phyloP scores from a whole-genome alignment of 2,113 vertebrate species.

The Paraplagusia blochii region DNA sequence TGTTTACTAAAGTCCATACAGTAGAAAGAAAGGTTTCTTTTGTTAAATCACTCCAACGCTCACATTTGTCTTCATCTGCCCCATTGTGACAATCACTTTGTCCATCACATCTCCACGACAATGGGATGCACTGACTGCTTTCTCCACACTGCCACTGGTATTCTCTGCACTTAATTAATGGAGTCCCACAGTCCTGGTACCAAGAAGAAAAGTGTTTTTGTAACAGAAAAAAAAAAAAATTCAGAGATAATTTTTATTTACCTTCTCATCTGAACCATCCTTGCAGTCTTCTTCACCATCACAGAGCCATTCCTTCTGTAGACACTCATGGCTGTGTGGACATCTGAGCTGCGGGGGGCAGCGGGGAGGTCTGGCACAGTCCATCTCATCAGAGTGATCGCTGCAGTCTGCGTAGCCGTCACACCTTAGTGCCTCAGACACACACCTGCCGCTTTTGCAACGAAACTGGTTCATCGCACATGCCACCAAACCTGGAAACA shows the following conservation, averaged over 20 bases:
- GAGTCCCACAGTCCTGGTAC: constrained; percentile 69
- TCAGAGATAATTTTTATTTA: constrained; percentile 24
- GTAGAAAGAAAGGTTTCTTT: too few species aligned
- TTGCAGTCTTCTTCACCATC: constrained; percentile 83
- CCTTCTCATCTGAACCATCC: constrained; percentile 86
- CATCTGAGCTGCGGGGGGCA: constrained; percentile 76
- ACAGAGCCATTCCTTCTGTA: constrained; percentile 84
- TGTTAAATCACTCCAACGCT: constrained; percentile 36
- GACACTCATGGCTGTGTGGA: constrained; percentile 76
- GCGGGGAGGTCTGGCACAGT: constrained; percentile 69
- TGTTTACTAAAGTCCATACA: too few species aligned
- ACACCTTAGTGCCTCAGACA: constrained; percentile 78
- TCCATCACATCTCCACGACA: constrained; percentile 83
- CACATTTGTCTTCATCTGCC: constrained; percentile 83
- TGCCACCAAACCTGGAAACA: constrained; percentile 56
- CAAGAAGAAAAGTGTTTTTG: too few species aligned
- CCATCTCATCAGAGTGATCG: constrained; percentile 83
- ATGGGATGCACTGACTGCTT: constrained; percentile 77
- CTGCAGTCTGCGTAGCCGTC: constrained; percentile 84
- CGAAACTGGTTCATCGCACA: constrained; percentile 70
- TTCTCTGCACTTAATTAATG: constrained; percentile 57
- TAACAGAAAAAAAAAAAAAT: too few species aligned
- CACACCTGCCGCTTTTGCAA: constrained; percentile 82
- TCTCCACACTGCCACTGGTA: constrained; percentile 80
- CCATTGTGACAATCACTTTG: constrained; percentile 79